Base-by-base conservation (phyloP, 1,140 invertebrate species). In the Mya arenaria region DNA sequence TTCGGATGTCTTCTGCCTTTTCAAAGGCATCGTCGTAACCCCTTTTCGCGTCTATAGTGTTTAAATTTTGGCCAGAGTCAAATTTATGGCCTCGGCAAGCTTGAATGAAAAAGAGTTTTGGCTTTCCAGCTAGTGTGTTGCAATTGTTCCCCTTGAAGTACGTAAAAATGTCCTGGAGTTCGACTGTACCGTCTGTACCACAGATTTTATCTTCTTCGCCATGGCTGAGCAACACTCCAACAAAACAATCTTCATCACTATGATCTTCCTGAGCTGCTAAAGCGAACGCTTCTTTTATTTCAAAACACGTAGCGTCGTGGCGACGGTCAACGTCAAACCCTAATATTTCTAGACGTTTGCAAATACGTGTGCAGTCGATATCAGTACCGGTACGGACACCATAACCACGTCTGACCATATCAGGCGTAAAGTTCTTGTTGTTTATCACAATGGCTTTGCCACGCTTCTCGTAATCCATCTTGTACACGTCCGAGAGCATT, bases 71-170 rank as follows among this genome's bases (percentile, higher is more conserved):
- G 1, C 74, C 80, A 41, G 10, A 17, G 30, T 84, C 74, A 28
- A 65, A 62, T 10, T 74, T 28, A 32, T 84, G 69, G 19, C 90
- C 90, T 66, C 88, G 85, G 73, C 90, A 91, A n/a, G 89, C 87
- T 78, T 90, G 88, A 36, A 91, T 85, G 62, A 91, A 82, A 69
- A 91, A 91, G 39, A 91, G 77, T 77, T 91, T 91, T 3, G 90
- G 90, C 73, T 90, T 91, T 8, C 75, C 84, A 19, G 60, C 68
- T 15, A 91, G 73, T 25, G 69, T 62, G 25, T 56, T 72, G 84
- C 87, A 91, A 44, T 82, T 77, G 10, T 66, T 19, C 37, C 87
- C 86, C 66, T 85, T 88, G 48, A 91, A 90, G 30, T 81, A 89
- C 28, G 84, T 85, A 8, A 87, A 89, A 34, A 89, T 88, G 4